Conservation (phyloP, 1,140 invertebrate genomes). For the Cyphomyrmex costatus region DNA sequence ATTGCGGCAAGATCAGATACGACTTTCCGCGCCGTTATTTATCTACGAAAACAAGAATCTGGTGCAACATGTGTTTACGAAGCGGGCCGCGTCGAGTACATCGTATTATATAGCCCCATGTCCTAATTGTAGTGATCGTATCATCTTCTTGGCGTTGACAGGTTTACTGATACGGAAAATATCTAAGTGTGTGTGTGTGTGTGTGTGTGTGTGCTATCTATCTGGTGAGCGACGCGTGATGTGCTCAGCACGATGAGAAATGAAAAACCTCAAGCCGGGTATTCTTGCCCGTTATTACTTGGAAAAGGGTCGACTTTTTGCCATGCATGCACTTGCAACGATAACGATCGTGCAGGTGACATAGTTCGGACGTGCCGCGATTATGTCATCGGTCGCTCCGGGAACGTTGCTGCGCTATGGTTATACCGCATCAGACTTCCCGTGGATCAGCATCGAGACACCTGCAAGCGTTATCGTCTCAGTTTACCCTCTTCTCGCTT, state of each 20-base stretch:
- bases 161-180: slow-evolving; percentile 12
- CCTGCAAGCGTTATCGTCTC: slow-evolving; percentile 76
- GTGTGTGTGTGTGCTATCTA: slow-evolving; percentile 49
- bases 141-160: slow-evolving; percentile 22
- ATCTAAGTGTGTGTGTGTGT: too few species aligned
- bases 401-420: slow-evolving; percentile 66
- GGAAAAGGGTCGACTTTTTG: slow-evolving; percentile 74
- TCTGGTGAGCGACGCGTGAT: slow-evolving; percentile 23
- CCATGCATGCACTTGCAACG: slow-evolving; percentile 68
- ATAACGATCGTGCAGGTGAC: slow-evolving; percentile 77
- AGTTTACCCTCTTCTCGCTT: slow-evolving; percentile 66
- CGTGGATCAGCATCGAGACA: slow-evolving; percentile 76
- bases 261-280: slow-evolving; percentile 47
- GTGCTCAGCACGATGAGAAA: slow-evolving; percentile 37
- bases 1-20: slow-evolving; percentile 71
- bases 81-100: not conserved
- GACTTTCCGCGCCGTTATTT: slow-evolving; percentile 54
- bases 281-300: slow-evolving; percentile 66
- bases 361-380: slow-evolving; percentile 74
- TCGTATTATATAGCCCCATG: slow-evolving; percentile 6
- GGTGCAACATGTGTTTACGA: slow-evolving; percentile 65
- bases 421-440: slow-evolving; percentile 69
- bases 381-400: slow-evolving; percentile 78
- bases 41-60: slow-evolving; percentile 67
- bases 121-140: slow-evolving; percentile 34